These are phyloP conservation scores for Gonocerus acuteangulatus DNA, from an alignment of 2,888 invertebrate genomes.

Conservation along the genomic window DNA sequence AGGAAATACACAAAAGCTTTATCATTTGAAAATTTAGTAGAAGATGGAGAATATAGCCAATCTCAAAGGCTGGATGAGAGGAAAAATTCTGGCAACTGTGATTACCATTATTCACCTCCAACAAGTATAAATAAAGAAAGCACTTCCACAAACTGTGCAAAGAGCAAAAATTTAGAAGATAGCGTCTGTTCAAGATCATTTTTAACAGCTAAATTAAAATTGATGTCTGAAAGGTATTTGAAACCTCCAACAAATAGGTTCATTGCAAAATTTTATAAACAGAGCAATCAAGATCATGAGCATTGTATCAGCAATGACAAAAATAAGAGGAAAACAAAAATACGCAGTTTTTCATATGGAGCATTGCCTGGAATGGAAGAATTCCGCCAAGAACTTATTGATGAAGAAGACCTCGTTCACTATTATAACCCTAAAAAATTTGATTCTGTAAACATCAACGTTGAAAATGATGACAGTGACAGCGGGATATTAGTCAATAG, in stretches of 20 bases:
- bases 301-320: conserved; percentile 41
- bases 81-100: neutral
- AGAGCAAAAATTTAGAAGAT: conserved; percentile 27
- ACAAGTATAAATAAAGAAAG: conserved; percentile 1
- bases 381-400: conserved; percentile 50
- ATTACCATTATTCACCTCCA: neutral
- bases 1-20: conserved; percentile 30
- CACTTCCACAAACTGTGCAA: neutral
- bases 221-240: conserved; percentile 65
- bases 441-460: conserved; percentile 13
- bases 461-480: conserved; percentile 56
- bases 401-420: conserved; percentile 48
- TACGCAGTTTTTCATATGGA: conserved; percentile 65
- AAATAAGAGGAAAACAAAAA: conserved; percentile 45
- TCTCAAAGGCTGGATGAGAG: conserved; percentile 19
- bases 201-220: conserved; percentile 59
- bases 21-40: conserved; percentile 36
- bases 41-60: conserved; percentile 31
- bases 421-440: conserved; percentile 41
- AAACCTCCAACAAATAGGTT: conserved; percentile 62
- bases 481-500: conserved; percentile 68
- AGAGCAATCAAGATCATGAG: conserved; percentile 17
- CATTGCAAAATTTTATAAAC: conserved; percentile 57
- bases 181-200: conserved; percentile 48
- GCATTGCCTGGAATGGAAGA: conserved; percentile 65